Base-by-base conservation (phyloP, 2,797 vertebrate genomes). In the Salarias fasciatus region DNA sequence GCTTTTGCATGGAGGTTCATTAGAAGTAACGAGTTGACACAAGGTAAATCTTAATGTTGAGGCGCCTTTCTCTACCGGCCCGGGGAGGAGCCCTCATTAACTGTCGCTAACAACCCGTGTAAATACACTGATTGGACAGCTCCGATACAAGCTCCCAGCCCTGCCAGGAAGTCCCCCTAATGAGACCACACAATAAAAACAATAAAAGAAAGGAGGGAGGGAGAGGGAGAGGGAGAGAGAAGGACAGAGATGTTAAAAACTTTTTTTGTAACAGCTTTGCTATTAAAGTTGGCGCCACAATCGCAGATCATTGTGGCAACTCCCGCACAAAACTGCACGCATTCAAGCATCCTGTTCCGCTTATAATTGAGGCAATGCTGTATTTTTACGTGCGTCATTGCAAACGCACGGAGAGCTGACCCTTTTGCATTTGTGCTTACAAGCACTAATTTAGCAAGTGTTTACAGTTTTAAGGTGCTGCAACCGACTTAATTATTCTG, bases 91-190 rank as follows among this genome's bases (percentile, higher is more conserved):
- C 93, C 95, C 97, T 98, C 96, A 99, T 99, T 98, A 97, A 96
- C 94, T 95, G 91, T 94, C 94, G 93, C 94, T 98, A 98, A 98
- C 95, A 96, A 97, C 95, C 96, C 95, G 95, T 96, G 96, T 96
- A 97, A 95, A 96, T 95, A 94, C 94, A 93, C 92, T 94, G 95
- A 96, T 95, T 95, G 94, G 94, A 95, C 94, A 95, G 95, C 94
- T 96, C 94, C 93, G 91, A 93, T 95, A 94, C 93, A 94, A 92
- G 92, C 93, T 93, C 90, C 88, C 90, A 92, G 93, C 93, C 95
- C 94, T 96, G 94, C 95, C 95, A 97, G 95, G 96, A 96, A 95
- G 94, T 93, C 94, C 91, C 94, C 94, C 95, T 97, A 98, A 98
- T 96, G 95, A 98, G 96, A 96, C 94, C 92, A 92, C 92, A 94